These are phyloP conservation scores for Alouatta caraya DNA, from an alignment of 2,797 vertebrate genomes.

Conservation along the genomic window DNA sequence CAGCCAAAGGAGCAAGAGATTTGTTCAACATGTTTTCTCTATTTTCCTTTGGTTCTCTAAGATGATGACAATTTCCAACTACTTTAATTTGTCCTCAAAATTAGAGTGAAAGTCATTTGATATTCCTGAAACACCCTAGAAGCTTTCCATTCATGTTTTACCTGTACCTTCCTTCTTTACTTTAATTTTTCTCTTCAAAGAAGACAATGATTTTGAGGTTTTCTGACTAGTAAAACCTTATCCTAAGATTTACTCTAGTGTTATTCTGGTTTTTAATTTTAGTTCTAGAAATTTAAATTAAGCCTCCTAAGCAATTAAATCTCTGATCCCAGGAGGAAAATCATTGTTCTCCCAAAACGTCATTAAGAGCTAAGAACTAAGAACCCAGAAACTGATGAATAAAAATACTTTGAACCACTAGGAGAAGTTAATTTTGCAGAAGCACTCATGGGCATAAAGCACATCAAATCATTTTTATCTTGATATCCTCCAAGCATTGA, in stretches of 20 bases:
- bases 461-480: background rate
- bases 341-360: background rate
- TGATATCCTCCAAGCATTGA: background rate
- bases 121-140: background rate
- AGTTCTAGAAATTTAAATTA: slow-evolving; percentile 16
- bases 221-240: slow-evolving; percentile 17
- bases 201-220: slow-evolving; percentile 7
- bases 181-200: background rate
- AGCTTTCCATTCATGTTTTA: background rate
- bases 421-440: background rate
- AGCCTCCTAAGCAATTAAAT: slow-evolving; percentile 51
- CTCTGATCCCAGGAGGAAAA: background rate
- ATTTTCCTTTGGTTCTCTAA: background rate
- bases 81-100: slow-evolving; percentile 29
- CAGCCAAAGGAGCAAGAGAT: background rate
- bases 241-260: background rate
- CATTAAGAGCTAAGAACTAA: background rate
- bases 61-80: background rate
- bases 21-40: background rate
- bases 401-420: background rate
- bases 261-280: background rate
- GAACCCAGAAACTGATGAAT: background rate
- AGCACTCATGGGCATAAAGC: background rate
- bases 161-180: background rate
- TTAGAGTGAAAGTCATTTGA: slow-evolving; percentile 10